A percentile compares a stretch with the other conserved stretches of the same genome.
Conservation (phyloP, 1,140 invertebrate species). For the Apocrypta bakeri region DNA sequence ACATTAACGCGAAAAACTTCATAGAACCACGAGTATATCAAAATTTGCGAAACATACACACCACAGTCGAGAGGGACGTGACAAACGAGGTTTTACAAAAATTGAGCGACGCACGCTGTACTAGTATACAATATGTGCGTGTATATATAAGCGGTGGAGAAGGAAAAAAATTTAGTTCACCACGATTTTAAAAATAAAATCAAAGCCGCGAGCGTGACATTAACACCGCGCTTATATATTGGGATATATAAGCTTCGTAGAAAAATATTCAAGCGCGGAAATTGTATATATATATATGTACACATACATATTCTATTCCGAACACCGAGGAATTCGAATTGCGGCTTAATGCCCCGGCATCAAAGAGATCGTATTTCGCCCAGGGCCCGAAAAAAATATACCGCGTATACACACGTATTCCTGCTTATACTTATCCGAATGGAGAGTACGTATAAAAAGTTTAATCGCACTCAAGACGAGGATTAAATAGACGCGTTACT, state of each 20-base stretch:
- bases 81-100: not conserved
- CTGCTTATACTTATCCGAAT: not conserved
- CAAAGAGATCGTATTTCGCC: constrained; percentile 43
- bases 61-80: too few species aligned
- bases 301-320: not conserved
- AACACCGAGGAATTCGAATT: constrained; percentile 22
- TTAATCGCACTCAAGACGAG: constrained; percentile 21
- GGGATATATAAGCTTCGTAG: not conserved
- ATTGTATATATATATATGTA: not conserved
- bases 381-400: not conserved
- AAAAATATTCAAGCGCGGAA: not conserved
- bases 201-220: not conserved
- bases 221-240: not conserved
- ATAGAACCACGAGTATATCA: too few species aligned
- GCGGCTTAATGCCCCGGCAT: constrained; percentile 14
- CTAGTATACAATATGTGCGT: too few species aligned
- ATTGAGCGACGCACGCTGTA: not conserved
- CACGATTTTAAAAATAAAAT: not conserved
- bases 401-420: too few species aligned
- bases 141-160: not conserved
- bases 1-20: too few species aligned
- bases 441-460: constrained; percentile 28
- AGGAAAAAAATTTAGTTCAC: not conserved
- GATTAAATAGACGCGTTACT: constrained; percentile 4
- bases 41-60: too few species aligned